Conservation (phyloP, 1,140 invertebrate species). For the Cydia splendana region DNA sequence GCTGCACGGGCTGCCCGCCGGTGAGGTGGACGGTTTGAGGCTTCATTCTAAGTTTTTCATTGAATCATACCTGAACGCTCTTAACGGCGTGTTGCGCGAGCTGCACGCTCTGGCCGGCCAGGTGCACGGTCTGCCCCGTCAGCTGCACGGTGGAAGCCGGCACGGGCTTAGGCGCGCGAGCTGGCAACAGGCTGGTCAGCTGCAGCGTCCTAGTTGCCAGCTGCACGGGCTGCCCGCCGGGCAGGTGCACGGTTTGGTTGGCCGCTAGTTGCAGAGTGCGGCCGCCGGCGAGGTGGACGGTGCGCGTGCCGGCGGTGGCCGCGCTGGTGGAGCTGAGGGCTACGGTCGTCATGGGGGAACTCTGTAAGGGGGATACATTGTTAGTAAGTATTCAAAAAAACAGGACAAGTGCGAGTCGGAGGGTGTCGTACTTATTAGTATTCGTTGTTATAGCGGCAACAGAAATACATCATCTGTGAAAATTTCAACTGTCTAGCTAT, state of each 20-base stretch:
- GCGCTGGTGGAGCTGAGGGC: constrained; percentile 28
- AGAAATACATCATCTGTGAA: no score
- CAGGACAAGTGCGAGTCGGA: no score
- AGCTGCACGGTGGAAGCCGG: constrained; percentile 66
- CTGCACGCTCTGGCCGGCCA: constrained; percentile 38
- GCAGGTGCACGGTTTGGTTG: constrained; percentile 62
- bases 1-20: constrained; percentile 59
- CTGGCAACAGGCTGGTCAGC: constrained; percentile 53
- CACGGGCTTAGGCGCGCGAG: constrained; percentile 43
- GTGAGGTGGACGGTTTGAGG: constrained; percentile 60
- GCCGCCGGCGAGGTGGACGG: constrained; percentile 61
- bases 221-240: constrained; percentile 61
- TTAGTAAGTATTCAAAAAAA: no score
- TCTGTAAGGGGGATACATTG: background rate
- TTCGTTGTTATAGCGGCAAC: no score
- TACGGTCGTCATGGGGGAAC: background rate
- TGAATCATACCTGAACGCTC: background rate
- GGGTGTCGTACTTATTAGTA: no score
- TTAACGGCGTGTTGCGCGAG: constrained; percentile 6
- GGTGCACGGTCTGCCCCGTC: constrained; percentile 67
- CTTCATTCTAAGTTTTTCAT: no score
- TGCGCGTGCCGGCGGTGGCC: constrained; percentile 44
- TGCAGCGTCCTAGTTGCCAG: constrained; percentile 58
- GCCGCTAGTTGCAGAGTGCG: constrained; percentile 59
- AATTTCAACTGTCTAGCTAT: no score